A percentile compares a stretch with the other conserved stretches of the same genome.
Evolutionary conservation across 1,140 invertebrate genomes (phyloP).

Genomic region (Heliothis virescens): DNA sequence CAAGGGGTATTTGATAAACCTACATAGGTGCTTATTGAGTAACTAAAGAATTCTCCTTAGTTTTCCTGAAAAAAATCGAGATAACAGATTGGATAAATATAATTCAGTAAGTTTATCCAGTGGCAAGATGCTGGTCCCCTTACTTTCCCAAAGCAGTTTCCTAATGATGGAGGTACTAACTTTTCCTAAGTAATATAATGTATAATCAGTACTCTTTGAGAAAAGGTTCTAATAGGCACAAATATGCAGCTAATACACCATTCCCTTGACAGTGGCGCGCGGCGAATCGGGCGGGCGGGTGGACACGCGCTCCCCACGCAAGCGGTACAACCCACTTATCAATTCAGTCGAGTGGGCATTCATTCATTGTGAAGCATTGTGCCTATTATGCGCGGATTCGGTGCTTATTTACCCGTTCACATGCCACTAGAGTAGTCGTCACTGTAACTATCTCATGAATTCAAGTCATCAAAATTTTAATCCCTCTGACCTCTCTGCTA

Average conservation of each 20-base stretch:
- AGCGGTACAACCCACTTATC: slow-evolving; percentile 83
- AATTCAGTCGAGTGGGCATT: slow-evolving; percentile 85
- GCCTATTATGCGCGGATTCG: slow-evolving; percentile 80
- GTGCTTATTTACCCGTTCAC: slow-evolving; percentile 81
- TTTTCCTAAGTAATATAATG: too few species aligned
- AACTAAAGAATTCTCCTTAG: not conserved
- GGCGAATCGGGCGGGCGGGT: slow-evolving; percentile 62
- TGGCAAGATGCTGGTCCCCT: too few species aligned
- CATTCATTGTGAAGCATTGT: slow-evolving; percentile 84
- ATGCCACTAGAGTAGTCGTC: slow-evolving; percentile 64
- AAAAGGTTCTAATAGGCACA: slow-evolving; percentile 49
- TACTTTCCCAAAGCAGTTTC: too few species aligned
- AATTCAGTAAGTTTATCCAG: too few species aligned
- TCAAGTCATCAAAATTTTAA: slow-evolving; percentile 20
- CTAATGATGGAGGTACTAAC: too few species aligned
- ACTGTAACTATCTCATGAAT: slow-evolving; percentile 39
- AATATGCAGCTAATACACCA: slow-evolving; percentile 6
- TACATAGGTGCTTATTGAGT: not conserved
- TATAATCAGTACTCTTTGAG: slow-evolving; percentile 40
- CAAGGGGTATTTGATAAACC: too few species aligned
- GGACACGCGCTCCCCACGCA: slow-evolving; percentile 70
- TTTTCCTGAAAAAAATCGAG: not conserved
- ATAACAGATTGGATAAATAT: too few species aligned
- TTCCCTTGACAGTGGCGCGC: slow-evolving; percentile 30
- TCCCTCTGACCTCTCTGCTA: not conserved